A percentile compares a stretch with the other conserved stretches of the same genome.
Evolutionary conservation across 2,888 invertebrate genomes (phyloP).

Genomic region (Labia minor): DNA sequence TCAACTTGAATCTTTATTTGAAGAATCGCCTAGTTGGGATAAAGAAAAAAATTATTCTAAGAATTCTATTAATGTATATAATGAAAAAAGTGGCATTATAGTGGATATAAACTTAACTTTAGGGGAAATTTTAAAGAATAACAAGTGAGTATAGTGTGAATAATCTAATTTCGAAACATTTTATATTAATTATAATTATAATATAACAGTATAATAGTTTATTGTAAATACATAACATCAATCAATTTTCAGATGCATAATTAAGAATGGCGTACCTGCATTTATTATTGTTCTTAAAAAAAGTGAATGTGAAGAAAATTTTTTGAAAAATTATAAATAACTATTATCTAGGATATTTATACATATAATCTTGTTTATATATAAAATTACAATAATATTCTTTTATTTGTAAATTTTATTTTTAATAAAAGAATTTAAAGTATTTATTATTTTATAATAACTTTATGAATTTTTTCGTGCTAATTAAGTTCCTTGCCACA

Average conservation of each 20-base stretch:
- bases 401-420: neutral
- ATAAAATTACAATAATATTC: neutral
- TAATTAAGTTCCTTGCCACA: neutral
- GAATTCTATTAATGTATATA: neutral
- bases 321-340: neutral
- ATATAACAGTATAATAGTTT: neutral
- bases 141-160: neutral
- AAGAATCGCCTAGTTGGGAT: constrained; percentile 63
- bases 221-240: neutral
- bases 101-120: neutral
- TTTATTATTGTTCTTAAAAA: neutral
- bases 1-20: constrained; percentile 55
- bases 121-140: neutral
- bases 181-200: neutral
- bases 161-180: neutral
- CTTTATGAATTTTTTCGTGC: neutral
- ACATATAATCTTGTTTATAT: neutral
- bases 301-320: neutral
- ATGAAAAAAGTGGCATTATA: neutral
- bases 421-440: neutral
- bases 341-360: neutral
- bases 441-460: neutral
- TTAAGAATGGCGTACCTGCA: constrained; percentile 1
- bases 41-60: constrained; percentile 46
- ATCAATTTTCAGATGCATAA: neutral